Percentiles rank a stretch among this genome's conserved stretches.
Conservation (phyloP, 2,113 vertebrate species). For the Thunnus maccoyii region DNA sequence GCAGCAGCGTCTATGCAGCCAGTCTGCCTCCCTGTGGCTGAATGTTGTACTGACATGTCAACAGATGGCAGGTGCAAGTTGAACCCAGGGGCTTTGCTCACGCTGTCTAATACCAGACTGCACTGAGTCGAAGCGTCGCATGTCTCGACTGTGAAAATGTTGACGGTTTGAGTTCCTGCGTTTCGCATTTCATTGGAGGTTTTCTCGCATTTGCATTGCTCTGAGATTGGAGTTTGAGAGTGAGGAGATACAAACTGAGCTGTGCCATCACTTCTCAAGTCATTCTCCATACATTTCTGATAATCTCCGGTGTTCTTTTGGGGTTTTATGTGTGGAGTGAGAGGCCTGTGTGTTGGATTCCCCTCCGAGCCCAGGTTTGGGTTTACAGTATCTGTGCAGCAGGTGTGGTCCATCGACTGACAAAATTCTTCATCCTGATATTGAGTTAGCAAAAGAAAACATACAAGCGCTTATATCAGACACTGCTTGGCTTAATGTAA, state of each 20-base stretch:
- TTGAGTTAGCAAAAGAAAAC: background rate
- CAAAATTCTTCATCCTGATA: slow-evolving; percentile 54
- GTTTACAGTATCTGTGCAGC: background rate
- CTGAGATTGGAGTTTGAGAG: slow-evolving; percentile 6
- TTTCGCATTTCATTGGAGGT: slow-evolving; percentile 55
- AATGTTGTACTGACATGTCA: slow-evolving; percentile 2
- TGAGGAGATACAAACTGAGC: slow-evolving; percentile 37
- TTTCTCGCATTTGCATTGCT: slow-evolving; percentile 43
- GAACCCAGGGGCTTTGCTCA: background rate
- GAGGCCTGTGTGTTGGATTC: slow-evolving; percentile 9
- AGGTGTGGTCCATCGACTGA: background rate
- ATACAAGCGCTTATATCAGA: background rate
- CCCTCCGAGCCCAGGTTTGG: background rate
- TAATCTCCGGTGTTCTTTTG: background rate
- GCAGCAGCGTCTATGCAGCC: slow-evolving; percentile 19
- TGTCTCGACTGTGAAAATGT: slow-evolving; percentile 10
- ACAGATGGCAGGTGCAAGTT: slow-evolving; percentile 2
- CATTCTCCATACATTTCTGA: background rate
- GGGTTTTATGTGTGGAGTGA: background rate
- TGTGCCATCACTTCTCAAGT: background rate
- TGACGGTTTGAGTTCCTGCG: slow-evolving; percentile 83
- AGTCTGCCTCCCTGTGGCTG: slow-evolving; percentile 79
- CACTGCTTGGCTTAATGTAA: too few species aligned
- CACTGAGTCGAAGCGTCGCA: slow-evolving; percentile 86
- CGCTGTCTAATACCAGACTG: background rate